Evolutionary conservation across 2,888 invertebrate species (phyloP), one percentile per base, ranked within the genome.

Genomic region (Lottia gigantea): DNA sequence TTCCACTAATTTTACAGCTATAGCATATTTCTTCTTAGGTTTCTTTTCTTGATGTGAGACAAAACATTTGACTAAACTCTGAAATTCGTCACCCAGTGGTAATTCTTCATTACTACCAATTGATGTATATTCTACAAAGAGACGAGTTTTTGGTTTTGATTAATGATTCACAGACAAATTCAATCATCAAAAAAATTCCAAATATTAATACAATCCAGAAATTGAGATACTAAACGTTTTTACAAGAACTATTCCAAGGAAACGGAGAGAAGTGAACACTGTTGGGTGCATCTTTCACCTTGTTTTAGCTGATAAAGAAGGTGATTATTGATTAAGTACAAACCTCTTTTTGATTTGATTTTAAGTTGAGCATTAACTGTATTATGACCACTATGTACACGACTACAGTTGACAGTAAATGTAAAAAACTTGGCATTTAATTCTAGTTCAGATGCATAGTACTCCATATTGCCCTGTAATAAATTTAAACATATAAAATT

Each of bases 71-170:
- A 85, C 82, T 66, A 88, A 81, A 63, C 78, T 83, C 76, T 88
- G 88, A 69, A 87, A 88, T 76, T 88, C 88, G 68, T 87, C 87
- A 4, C 88, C 88, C 26, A 88, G 78, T 1, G 87, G 87, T 6
- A 88, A 79, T 45, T 85, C 85, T 70, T 88, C 87, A 73, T 86
- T 86, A 49, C 84, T 82, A 26, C 87, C 87, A n/a, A 85, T 70
- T 26, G 77, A 80, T 11, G 86, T 86, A 78, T 86, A 88, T 61
- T 85, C 88, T 88, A 75, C 25, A 72, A 25, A n/a, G 19, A 55
- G 62, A 12, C 8, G 31, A 40, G 8, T 8, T 19, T 46, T 61
- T 16, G 6, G 16, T 64, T 4, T 31, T 19, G n/a, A 4, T 61
- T 25, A 6, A 1, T 25, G 23, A 14, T 16, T n/a, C 15, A 63